Evolutionary conservation across 1,140 invertebrate genomes (phyloP), one percentile per base, ranked within the genome.

Genomic region (Aphelinus atriplicis): DNA sequence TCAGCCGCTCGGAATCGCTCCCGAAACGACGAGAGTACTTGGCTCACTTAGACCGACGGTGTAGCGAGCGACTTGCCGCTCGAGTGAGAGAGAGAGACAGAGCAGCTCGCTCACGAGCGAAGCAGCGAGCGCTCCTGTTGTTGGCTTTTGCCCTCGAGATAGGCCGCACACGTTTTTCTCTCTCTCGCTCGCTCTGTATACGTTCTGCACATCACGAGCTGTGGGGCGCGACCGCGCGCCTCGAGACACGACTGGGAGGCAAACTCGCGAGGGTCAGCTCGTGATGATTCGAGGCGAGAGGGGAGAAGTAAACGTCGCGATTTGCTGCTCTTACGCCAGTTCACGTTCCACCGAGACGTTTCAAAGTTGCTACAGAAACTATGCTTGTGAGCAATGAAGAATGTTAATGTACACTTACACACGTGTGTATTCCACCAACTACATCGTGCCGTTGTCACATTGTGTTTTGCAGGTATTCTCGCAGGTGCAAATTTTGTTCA

Each of bases 401-500:
- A 26, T 26, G 26, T 26, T 26, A 26, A 26, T 26, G 26, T 26
- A 26, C 26, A 26, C 26, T 26, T 26, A 26, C 26, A 26, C 26
- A 26, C 26, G 0, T 26, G 26, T 26, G 26, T 26, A 26, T 26
- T 26, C 26, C 26, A 26, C 26, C 53, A 55, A 10, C 10, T 10
- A 10, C 1, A 55, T 10, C 5, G 10, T 10, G 53, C 53, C 53
- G 26, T 9, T 79, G 26, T 26, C 47, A 10, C 63, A 75, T 73
- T 60, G 74, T 79, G 77, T 77, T 78, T 77, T 66, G 79, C 73
- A 90, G 89, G 89, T 92, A 42, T 93, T 93, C 82, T 88, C 90
- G 3, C 86, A 90, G 74, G 92, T 91, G 0, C 89, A 89, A 76
- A 84, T 93, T 2, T 90, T 89, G 84, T 94, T 94, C 84, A 93